Base-by-base conservation (phyloP, 23 tunicate genomes). In the Botrylloides violaceus region DNA sequence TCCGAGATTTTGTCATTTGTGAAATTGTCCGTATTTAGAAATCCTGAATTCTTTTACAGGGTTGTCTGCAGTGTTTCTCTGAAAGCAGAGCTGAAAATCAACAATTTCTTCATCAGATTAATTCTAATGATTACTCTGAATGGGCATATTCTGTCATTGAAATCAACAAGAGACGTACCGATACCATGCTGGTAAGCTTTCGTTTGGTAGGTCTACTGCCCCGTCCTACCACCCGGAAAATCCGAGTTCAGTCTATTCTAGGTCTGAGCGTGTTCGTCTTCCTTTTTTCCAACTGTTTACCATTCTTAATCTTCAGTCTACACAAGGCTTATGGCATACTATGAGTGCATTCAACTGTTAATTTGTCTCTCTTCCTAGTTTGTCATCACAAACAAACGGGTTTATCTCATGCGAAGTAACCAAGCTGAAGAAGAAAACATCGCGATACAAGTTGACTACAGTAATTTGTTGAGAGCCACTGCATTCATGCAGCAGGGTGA, bases 1-100 rank as follows among this genome's bases (percentile, higher is more conserved):
- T n/a, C n/a, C n/a, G n/a, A n/a, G n/a, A n/a, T n/a, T n/a, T n/a
- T n/a, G n/a, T n/a, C n/a, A n/a, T n/a, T n/a, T 43, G 9, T 43
- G 53, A 15, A 29, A 31, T 65, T 65, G 27, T 65, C 30, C 37
- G 27, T 4, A 65, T 7, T 21, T 26, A 5, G 5, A 6, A 9
- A 65, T 31, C 49, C 12, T 2, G 18, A 29, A 31, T 68, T 68
- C 37, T 36, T 4, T 68, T 38, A 37, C 77, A 88, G 85, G 97
- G 97, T 59, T 83, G 97, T 37, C 72, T 90, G 2, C 83, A 90
- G 61, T 34, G 48, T 39, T 90, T 84, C 61, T 90, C 97, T 26
- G 66, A 61, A 22, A 71, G 82, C 2, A 66, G 64, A 21, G 81
- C 90, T 2, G 75, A 75, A 24, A 80, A 84, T 23, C 97, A 90